Evolutionary conservation across 1,140 invertebrate species (phyloP), one percentile per base, ranked within the genome.

Genomic region (Sipha flava): DNA sequence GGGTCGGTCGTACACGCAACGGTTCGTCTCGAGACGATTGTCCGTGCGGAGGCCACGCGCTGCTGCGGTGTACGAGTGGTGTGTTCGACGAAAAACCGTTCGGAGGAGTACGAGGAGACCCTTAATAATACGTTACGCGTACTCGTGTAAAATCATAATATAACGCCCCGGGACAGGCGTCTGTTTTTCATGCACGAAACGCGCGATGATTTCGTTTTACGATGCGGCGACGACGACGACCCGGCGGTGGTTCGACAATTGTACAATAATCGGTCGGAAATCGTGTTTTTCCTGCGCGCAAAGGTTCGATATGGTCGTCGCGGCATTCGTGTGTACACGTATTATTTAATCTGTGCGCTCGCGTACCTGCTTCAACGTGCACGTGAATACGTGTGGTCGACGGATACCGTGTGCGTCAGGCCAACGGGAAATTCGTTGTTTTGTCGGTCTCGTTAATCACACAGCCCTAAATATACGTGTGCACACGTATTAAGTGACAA

Each of bases 371-470:
- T n/a, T n/a, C n/a, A n/a, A n/a, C n/a, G n/a, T n/a, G n/a, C n/a
- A n/a, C n/a, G n/a, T n/a, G n/a, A n/a, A n/a, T n/a, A n/a, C n/a
- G n/a, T n/a, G n/a, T n/a, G n/a, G n/a, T n/a, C n/a, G n/a, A n/a
- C n/a, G n/a, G n/a, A n/a, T n/a, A n/a, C n/a, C n/a, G n/a, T n/a
- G n/a, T n/a, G n/a, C n/a, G n/a, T n/a, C n/a, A n/a, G n/a, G n/a
- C n/a, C n/a, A n/a, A 59, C 14, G 16, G n/a, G 57, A 23, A 40
- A 40, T 66, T 23, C n/a, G n/a, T 40, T n/a, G 34, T 66, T 40
- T 66, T 23, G 62, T 40, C 62, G 62, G 62, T 10, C 34, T 66
- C 62, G 62, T 66, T 66, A 66, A 40, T 66, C 62, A 66, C 62
- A 66, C 31, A 40, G 62, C 59, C 18, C 31, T 64, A 40, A 62